A percentile compares a stretch with the other conserved stretches of the same genome.
Conservation (phyloP, 2,113 vertebrate species). For the Caloenas nicobarica region DNA sequence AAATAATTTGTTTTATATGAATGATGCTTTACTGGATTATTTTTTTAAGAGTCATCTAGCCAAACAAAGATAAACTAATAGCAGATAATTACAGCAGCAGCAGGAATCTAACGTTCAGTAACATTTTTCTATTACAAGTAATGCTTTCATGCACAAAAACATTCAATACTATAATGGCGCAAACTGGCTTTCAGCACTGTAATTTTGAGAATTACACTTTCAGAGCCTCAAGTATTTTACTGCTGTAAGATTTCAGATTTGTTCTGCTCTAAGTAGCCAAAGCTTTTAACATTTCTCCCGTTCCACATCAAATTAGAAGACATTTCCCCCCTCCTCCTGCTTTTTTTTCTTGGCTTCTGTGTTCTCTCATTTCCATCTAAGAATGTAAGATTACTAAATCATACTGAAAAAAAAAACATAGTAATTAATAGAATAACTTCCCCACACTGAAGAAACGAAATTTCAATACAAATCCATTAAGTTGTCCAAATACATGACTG, state of each 20-base stretch:
- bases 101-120: constrained; percentile 25
- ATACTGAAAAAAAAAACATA: not conserved
- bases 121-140: constrained; percentile 23
- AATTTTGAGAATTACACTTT: constrained; percentile 54
- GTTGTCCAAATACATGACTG: not conserved
- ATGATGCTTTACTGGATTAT: not conserved
- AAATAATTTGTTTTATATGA: not conserved
- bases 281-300: not conserved
- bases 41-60: constrained; percentile 5
- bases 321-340: not conserved
- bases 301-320: not conserved
- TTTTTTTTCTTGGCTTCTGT: not conserved
- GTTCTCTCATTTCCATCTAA: not conserved
- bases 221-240: constrained; percentile 41
- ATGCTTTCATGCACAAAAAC: constrained; percentile 1
- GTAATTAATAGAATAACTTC: not conserved
- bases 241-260: constrained; percentile 31
- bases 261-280: constrained; percentile 11
- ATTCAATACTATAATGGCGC: constrained; percentile 10
- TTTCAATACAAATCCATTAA: not conserved
- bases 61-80: constrained; percentile 15
- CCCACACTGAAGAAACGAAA: not conserved
- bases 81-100: constrained; percentile 31
- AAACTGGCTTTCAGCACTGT: constrained; percentile 20
- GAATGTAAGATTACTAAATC: not conserved